phyloP scores from a whole-genome alignment of 2,113 vertebrate species.

The Columbina picui region DNA sequence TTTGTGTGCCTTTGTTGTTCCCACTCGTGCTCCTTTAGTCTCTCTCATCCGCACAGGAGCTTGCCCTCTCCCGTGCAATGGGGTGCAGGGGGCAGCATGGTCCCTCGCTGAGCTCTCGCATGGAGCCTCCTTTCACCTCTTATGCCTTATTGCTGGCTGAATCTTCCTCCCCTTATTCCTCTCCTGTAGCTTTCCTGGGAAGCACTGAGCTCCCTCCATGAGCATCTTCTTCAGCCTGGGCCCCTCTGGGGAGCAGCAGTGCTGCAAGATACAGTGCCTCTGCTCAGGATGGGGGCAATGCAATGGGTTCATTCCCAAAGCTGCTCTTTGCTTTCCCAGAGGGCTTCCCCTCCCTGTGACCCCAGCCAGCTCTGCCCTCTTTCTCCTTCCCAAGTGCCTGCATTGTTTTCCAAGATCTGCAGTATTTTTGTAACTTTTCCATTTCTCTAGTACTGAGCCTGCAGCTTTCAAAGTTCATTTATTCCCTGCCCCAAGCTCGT shows the following conservation, averaged over 20 bases:
- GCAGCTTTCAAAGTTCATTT: constrained; percentile 23
- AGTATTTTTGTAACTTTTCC: constrained; percentile 62
- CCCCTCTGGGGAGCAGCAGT: neutral
- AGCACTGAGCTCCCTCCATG: neutral
- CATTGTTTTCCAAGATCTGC: constrained; percentile 16
- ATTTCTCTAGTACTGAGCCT: constrained; percentile 31
- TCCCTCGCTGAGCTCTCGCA: neutral
- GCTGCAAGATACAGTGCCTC: neutral
- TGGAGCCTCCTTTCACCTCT: neutral
- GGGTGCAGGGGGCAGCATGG: neutral
- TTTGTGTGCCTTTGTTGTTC: neutral
- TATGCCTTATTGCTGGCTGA: neutral
- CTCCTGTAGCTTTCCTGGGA: neutral
- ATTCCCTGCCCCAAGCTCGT: neutral
- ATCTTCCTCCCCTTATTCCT: neutral
- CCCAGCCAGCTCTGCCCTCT: constrained; percentile 12
- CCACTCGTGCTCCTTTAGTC: neutral
- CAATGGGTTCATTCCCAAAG: neutral
- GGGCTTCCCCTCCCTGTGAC: neutral
- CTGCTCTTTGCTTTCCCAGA: neutral
- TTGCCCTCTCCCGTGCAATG: neutral
- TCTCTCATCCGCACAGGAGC: neutral
- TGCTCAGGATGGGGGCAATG: neutral
- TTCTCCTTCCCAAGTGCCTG: constrained; percentile 58
- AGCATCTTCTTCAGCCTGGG: neutral